Evolutionary conservation across 2,888 invertebrate species (phyloP), one percentile per base, ranked within the genome.

Genomic region (Myathropa florea): DNA sequence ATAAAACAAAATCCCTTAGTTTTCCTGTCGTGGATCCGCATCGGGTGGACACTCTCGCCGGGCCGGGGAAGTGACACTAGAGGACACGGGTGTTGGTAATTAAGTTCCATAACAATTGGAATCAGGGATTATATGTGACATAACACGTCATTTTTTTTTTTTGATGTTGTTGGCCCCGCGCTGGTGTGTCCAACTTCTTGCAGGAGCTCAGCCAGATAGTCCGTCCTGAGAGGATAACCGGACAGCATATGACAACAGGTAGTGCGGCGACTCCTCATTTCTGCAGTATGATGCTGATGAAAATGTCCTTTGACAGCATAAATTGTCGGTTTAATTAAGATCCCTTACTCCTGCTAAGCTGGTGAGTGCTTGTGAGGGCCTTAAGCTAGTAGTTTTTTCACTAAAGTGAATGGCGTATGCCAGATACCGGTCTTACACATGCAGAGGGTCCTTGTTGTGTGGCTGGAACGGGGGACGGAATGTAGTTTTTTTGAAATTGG

Each of bases 311-410:
- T 82, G 82, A 82, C 82, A 82, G 82, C 70, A 82, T 82, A 82
- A 77, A 81, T 86, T 86, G 82, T 79, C 70, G 70, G 78, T 86
- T 86, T 86, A 83, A 86, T 83, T 83, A 86, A 79, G 70, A 63
- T 53, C 61, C 57, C 63, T 36, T 39, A 39, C 57, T 55, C 60
- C 39, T 21, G 46, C 26, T 61, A 39, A 21, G 18, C 67, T 26
- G 33, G 24, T 24, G 60, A 63, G 60, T 72, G 36, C 53, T 57
- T 28, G 26, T 36, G 59, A 39, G 30, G 57, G 53, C 30, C 60
- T 61, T 70, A 39, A 78, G 67, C 70, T 70, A 28, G 53, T 70
- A 61, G 78, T 83, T 73, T 63, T 53, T 6, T n/a, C 46, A 6
- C 61, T 6, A 36, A 63, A 63, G 81, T 12, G 53, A 81, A 81